phyloP scores from a whole-genome alignment of 2,888 invertebrate genomes.

The Prosopocoilus inquinatus region DNA sequence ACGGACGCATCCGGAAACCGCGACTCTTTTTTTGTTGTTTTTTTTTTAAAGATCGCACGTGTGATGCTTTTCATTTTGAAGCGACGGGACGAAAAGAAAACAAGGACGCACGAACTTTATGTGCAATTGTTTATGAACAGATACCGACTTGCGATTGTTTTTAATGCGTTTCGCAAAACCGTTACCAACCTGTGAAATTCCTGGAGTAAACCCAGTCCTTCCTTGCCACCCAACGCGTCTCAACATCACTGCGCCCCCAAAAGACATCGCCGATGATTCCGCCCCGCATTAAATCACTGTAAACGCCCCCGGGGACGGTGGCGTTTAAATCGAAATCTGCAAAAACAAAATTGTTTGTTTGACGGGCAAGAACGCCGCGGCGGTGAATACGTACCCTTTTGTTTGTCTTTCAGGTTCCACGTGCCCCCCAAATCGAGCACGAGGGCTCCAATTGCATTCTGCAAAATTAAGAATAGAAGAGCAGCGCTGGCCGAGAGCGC shows the following conservation, averaged over 20 bases:
- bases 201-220: slow-evolving; percentile 76
- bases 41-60: too few species aligned
- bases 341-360: neutral
- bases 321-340: slow-evolving; percentile 42
- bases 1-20: too few species aligned
- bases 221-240: slow-evolving; percentile 79
- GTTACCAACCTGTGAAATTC: slow-evolving; percentile 60
- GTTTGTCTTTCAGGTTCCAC: slow-evolving; percentile 15
- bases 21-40: too few species aligned
- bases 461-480: too few species aligned
- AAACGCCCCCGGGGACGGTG: slow-evolving; percentile 76
- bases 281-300: slow-evolving; percentile 66
- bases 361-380: neutral
- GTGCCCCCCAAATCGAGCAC: slow-evolving; percentile 17
- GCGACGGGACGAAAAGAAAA: too few species aligned
- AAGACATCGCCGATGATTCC: slow-evolving; percentile 64
- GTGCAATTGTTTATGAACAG: too few species aligned
- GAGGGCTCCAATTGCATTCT: neutral
- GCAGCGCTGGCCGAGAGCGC: too few species aligned
- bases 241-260: slow-evolving; percentile 71
- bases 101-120: too few species aligned
- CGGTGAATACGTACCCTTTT: slow-evolving; percentile 7
- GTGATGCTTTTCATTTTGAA: too few species aligned
- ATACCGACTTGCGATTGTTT: too few species aligned
- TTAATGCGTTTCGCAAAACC: too few species aligned